phyloP scores from a whole-genome alignment of 2,888 invertebrate species.

The Matsumyia berberina region DNA sequence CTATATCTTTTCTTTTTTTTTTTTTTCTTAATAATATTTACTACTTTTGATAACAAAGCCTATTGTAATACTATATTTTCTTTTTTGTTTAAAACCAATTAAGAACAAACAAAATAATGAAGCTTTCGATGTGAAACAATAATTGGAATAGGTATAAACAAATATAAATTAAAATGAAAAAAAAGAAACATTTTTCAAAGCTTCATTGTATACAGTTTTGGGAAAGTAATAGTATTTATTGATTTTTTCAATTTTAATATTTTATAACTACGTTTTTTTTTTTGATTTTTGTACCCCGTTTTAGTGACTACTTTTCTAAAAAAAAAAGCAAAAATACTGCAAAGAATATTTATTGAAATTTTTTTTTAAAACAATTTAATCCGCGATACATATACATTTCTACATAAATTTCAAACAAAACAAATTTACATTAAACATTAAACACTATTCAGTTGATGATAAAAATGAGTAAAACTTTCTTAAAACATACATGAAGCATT shows the following conservation, averaged over 20 bases:
- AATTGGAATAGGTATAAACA: constrained; percentile 25
- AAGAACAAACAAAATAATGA: constrained; percentile 68
- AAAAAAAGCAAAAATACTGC: constrained; percentile 24
- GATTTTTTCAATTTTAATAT: constrained; percentile 32
- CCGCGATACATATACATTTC: constrained; percentile 53
- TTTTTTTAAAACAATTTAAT: constrained; percentile 4
- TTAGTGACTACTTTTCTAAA: constrained; percentile 65
- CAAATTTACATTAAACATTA: constrained; percentile 38
- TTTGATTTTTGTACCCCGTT: constrained; percentile 75
- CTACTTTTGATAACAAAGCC: constrained; percentile 69
- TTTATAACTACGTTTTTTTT: constrained; percentile 34
- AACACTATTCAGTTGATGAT: constrained; percentile 24
- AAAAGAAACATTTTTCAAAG: constrained; percentile 32
- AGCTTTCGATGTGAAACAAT: constrained; percentile 54
- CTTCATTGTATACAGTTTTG: constrained; percentile 75
- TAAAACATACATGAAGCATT: constrained; percentile 73
- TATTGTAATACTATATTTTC: constrained; percentile 57
- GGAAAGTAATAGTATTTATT: constrained; percentile 68
- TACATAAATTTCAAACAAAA: constrained; percentile 42
- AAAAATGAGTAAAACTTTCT: constrained; percentile 59
- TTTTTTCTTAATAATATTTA: constrained; percentile 46
- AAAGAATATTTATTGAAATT: constrained; percentile 3
- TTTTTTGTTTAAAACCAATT: constrained; percentile 53
- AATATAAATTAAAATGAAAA: constrained; percentile 13
- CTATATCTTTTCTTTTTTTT: constrained; percentile 53